Evolutionary conservation across 2,888 invertebrate species (phyloP).

Genomic region (Ennomos fuscantarius): DNA sequence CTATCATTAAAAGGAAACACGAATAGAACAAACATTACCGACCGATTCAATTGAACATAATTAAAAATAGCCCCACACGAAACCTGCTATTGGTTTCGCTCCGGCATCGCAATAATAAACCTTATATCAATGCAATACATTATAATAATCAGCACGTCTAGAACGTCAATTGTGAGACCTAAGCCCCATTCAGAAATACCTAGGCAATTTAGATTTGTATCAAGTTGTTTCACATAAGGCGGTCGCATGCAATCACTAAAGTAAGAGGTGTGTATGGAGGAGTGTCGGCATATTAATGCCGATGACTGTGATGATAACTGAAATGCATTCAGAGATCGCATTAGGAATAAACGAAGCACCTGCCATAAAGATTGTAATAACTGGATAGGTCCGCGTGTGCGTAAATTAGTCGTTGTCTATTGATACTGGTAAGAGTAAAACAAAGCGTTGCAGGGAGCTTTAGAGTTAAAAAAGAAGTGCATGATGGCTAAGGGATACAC

Average conservation of each 20-base stretch:
- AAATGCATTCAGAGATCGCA: conserved; percentile 32
- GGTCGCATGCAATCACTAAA: conserved; percentile 58
- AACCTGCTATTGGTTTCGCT: background rate
- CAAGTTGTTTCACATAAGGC: conserved; percentile 61
- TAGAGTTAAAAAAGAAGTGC: too few relatives aligned
- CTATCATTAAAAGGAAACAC: conserved; percentile 12
- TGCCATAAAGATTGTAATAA: conserved; percentile 31
- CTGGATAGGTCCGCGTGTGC: conserved; percentile 13
- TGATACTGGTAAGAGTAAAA: too few relatives aligned
- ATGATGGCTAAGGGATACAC: too few relatives aligned
- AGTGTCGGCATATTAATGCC: conserved; percentile 40
- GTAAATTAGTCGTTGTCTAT: conserved; percentile 7
- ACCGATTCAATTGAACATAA: conserved; percentile 16
- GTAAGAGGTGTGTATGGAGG: conserved; percentile 38
- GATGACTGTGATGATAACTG: conserved; percentile 37
- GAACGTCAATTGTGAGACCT: conserved; percentile 12
- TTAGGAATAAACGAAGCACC: conserved; percentile 35
- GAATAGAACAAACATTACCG: conserved; percentile 5
- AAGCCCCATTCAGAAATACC: conserved; percentile 42
- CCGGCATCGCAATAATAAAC: conserved; percentile 3
- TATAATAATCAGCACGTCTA: conserved; percentile 11
- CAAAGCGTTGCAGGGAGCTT: too few relatives aligned
- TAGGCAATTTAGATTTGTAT: conserved; percentile 67
- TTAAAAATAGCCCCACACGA: conserved; percentile 19
- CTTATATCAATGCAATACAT: conserved; percentile 13